phyloP scores from a whole-genome alignment of 2,888 invertebrate genomes.

The Philopedon plagiatum region DNA sequence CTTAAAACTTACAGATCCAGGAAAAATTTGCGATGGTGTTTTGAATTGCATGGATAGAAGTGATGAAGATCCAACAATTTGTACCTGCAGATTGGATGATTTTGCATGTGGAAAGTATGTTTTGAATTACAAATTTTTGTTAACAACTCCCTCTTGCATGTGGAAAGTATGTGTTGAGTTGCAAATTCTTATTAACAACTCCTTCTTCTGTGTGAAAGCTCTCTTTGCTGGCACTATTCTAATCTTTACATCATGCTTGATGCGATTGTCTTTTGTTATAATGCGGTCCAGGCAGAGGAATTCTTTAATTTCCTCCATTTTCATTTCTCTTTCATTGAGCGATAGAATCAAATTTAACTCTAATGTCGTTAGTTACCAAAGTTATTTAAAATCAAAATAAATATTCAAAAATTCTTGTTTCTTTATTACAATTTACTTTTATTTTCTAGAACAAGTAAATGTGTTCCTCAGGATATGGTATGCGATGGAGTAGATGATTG shows the following conservation, averaged over 20 bases:
- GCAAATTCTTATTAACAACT: no score
- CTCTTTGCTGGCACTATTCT: no score
- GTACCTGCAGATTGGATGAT: constrained; percentile 73
- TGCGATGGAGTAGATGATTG: constrained; percentile 85
- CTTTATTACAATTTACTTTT: no score
- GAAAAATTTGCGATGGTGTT: constrained; percentile 82
- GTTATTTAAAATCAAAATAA: constrained; percentile 2
- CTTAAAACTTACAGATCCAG: constrained; percentile 77
- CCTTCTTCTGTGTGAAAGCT: constrained; percentile 71
- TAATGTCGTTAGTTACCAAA: not conserved
- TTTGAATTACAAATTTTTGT: no score
- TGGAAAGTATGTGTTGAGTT: constrained; percentile 68
- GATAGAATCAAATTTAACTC: no score
- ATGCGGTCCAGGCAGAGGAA: no score
- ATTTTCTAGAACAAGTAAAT: constrained; percentile 69
- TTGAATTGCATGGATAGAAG: constrained; percentile 83
- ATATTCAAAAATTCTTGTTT: not conserved
- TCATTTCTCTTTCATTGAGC: no score
- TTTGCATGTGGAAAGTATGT: constrained; percentile 72
- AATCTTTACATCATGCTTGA: no score
- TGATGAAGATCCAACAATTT: constrained; percentile 79
- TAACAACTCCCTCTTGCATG: no score
- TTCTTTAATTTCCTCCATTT: no score
- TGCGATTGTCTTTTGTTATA: no score
- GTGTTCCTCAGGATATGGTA: constrained; percentile 81